Percentiles rank a stretch among this genome's conserved stretches.
phyloP scores from a whole-genome alignment of 1,140 invertebrate species.

The Ganaspis sp. region DNA sequence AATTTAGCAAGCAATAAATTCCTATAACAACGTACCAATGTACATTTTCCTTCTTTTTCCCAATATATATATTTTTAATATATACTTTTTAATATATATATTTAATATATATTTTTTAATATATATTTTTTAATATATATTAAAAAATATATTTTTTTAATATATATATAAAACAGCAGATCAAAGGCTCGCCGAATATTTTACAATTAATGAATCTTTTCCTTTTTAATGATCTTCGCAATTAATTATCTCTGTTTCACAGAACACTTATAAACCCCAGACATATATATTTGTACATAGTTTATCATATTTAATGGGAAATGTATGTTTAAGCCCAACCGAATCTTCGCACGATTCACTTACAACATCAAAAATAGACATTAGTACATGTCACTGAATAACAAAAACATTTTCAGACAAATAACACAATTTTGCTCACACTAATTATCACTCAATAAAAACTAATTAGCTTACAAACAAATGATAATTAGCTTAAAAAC shows the following conservation, averaged over 20 bases:
- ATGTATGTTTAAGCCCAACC: slow-evolving; percentile 65
- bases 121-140: no score
- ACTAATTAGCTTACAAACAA: no score
- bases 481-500: no score
- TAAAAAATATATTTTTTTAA: no score
- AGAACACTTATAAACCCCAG: slow-evolving; percentile 67
- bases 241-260: slow-evolving; percentile 59
- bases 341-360: slow-evolving; percentile 70
- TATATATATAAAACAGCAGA: background rate
- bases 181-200: slow-evolving; percentile 2
- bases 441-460: no score
- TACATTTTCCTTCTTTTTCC: no score
- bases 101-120: no score
- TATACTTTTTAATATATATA: no score
- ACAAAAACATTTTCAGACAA: no score
- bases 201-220: slow-evolving; percentile 7
- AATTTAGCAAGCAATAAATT: no score
- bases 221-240: slow-evolving; percentile 35
- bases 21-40: background rate
- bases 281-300: slow-evolving; percentile 73
- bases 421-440: no score
- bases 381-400: slow-evolving; percentile 62
- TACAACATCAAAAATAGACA: slow-evolving; percentile 75
- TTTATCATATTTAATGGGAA: slow-evolving; percentile 70
- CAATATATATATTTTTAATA: no score